phyloP scores from a whole-genome alignment of 2,113 vertebrate genomes.

The Myocastor coypus region DNA sequence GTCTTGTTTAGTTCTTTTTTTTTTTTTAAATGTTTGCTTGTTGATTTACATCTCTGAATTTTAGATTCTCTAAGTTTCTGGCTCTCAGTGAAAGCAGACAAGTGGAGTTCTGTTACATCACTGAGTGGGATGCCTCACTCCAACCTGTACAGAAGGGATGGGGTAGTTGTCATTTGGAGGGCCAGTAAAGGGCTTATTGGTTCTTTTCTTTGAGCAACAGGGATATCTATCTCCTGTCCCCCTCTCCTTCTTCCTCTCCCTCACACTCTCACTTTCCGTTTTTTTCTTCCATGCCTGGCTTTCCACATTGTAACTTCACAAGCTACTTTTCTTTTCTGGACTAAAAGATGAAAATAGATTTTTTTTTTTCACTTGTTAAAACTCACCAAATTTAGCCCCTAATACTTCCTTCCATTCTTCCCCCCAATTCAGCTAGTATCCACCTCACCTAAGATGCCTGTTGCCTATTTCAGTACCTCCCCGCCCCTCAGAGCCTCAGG shows the following conservation, averaged over 20 bases:
- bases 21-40: not conserved
- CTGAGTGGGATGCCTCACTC: not conserved
- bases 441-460: not conserved
- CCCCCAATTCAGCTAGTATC: not conserved
- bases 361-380: constrained; percentile 24
- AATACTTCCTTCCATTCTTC: not conserved
- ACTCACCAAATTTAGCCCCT: not conserved
- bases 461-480: not conserved
- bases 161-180: not conserved
- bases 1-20: not conserved
- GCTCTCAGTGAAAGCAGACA: not conserved
- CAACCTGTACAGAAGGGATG: not conserved
- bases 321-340: not conserved
- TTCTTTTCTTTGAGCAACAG: not conserved
- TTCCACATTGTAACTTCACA: not conserved
- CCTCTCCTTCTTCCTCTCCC: not conserved
- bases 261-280: not conserved
- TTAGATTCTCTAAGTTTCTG: constrained; percentile 17
- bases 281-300: not conserved
- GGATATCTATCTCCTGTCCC: not conserved
- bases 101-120: not conserved
- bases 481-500: not conserved
- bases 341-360: constrained; percentile 18
- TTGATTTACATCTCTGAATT: constrained; percentile 37
- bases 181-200: not conserved